Percentiles rank a stretch among this genome's conserved stretches.
These are phyloP conservation scores for Serilophus lunatus DNA, from an alignment of 2,113 vertebrate genomes.

Conservation along the genomic window DNA sequence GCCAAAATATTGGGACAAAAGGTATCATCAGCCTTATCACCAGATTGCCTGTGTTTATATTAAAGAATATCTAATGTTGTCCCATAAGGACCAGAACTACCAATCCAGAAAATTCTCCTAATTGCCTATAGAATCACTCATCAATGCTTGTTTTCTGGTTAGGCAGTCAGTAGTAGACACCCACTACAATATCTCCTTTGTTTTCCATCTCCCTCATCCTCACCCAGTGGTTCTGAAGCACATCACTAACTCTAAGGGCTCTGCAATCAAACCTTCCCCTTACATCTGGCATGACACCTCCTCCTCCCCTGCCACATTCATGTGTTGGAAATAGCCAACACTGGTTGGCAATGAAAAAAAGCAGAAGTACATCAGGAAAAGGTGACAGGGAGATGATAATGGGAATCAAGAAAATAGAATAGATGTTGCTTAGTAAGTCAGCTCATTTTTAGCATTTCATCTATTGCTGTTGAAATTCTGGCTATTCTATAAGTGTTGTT, in stretches of 20 bases:
- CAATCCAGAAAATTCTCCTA: not conserved
- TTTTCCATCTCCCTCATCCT: not conserved
- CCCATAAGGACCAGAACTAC: not conserved
- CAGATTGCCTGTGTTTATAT: not conserved
- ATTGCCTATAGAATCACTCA: not conserved
- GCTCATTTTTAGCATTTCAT: not conserved
- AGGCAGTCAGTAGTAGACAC: not conserved
- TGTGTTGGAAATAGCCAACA: not conserved
- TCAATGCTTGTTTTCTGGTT: not conserved
- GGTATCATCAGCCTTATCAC: not conserved
- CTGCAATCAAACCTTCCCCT: not conserved
- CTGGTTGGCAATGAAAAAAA: not conserved
- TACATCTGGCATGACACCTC: accelerated
- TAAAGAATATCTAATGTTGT: not conserved
- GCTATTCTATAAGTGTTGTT: not conserved
- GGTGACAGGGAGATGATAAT: not conserved
- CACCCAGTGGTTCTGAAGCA: not conserved
- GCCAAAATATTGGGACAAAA: not conserved
- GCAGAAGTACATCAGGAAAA: not conserved
- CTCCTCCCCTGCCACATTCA: not conserved
- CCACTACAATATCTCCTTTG: not conserved
- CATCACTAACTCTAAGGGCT: not conserved
- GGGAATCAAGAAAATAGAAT: not conserved
- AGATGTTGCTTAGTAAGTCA: not conserved
- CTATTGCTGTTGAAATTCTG: not conserved